Evolutionary conservation across 2,888 invertebrate genomes (phyloP), one percentile per base, ranked within the genome.

Genomic region (Argyresthia goedartella): DNA sequence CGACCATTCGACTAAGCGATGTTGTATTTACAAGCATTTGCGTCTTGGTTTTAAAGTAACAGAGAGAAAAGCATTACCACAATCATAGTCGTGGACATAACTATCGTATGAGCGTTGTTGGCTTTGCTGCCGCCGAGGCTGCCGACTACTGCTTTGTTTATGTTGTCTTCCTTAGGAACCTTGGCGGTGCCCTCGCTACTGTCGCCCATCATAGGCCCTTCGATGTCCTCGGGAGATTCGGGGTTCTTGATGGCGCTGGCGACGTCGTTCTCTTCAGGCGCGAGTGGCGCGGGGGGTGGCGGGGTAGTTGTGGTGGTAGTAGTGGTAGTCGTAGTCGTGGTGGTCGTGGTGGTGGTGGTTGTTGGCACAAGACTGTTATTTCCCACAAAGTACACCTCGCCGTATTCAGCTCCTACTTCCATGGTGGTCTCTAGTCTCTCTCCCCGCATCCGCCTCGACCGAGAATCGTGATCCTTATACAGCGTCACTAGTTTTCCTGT

Each of bases 361-460:
- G 94, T 94, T 1, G 95, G 95, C 15, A 95, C 93, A 43, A 93
- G 74, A 13, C 90, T 92, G 60, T 92, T 90, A 72, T 95, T 95
- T 51, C 88, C 88, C 46, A 93, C 73, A 76, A 90, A 95, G 72
- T 93, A 96, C 49, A 93, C 88, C 34, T 91, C 91, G n/a, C 93
- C 92, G 60, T 92, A 92, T 59, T 92, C 89, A 7, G 92, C 89
- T 59, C 88, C 88, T 0, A 95, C 89, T 65, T 94, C 92, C 68
- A 94, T 82, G 13, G 89, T 90, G 53, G 89, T 88, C 68, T 94
- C 93, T 25, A 88, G 85, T 56, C 90, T 88, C 58, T 85, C 89
- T 8, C 92, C 93, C 59, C 84, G 84, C 66, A 93, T 89, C 51
- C 76, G 73, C 36, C 93, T 88, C 1, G 89, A 82, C 50, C 88